A percentile compares a stretch with the other conserved stretches of the same genome.
Evolutionary conservation across 2,888 invertebrate species (phyloP).

Genomic region (Polydrusus pterygomalis): DNA sequence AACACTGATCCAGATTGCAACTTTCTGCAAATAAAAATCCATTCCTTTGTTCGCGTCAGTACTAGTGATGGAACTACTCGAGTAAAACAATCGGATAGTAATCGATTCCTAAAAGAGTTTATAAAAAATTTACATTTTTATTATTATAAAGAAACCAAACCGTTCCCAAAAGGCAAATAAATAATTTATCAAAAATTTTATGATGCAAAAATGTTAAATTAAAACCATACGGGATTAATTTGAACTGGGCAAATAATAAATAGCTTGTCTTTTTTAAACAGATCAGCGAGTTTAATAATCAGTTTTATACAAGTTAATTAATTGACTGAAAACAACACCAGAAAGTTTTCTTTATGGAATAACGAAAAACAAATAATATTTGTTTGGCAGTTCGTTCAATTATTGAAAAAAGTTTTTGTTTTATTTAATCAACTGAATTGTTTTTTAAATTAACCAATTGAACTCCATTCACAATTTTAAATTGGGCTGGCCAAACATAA

Average conservation of each 20-base stretch:
- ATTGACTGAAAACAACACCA: not conserved
- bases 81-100: too few species aligned
- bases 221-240: not conserved
- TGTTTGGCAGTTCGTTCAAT: not conserved
- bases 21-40: too few species aligned
- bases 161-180: not conserved
- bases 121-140: too few species aligned
- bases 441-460: too few species aligned
- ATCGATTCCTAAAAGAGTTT: too few species aligned
- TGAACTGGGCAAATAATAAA: not conserved
- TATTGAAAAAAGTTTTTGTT: not conserved
- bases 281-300: not conserved
- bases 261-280: not conserved
- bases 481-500: too few species aligned
- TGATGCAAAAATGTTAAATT: not conserved
- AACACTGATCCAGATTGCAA: too few species aligned
- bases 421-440: not conserved
- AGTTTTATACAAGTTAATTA: slow-evolving; percentile 7
- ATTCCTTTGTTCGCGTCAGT: too few species aligned
- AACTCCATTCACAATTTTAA: too few species aligned
- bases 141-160: too few species aligned
- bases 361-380: not conserved
- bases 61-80: too few species aligned
- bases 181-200: not conserved
- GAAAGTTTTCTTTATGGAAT: not conserved